Evolutionary conservation across 2,888 invertebrate species (phyloP).

Genomic region (Lithophane semibrunnea): DNA sequence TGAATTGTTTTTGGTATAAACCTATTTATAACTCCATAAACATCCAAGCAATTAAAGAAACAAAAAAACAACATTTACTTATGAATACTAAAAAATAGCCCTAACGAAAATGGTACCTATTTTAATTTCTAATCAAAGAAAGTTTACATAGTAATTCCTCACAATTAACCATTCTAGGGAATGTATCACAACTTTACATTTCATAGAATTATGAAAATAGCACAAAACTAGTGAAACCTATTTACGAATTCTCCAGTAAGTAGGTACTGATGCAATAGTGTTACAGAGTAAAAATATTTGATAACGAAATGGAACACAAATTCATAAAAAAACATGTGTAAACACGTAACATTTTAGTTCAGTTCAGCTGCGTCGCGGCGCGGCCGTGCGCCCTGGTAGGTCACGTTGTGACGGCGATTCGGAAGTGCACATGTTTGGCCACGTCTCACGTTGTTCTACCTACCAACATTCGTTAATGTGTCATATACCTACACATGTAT

Average conservation of each 20-base stretch:
- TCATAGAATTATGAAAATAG: conserved; percentile 22
- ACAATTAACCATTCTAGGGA: background rate
- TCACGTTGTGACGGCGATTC: conserved; percentile 71
- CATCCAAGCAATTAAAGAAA: background rate
- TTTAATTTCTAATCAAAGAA: background rate
- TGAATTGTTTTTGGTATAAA: background rate
- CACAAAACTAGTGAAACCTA: conserved; percentile 2
- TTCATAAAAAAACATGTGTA: background rate
- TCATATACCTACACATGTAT: conserved; percentile 26
- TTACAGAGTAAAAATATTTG: conserved; percentile 48
- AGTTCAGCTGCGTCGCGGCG: conserved; percentile 2
- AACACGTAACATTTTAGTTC: conserved; percentile 17
- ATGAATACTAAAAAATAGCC: background rate
- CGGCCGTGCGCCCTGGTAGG: conserved; percentile 48
- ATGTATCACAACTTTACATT: background rate
- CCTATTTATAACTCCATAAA: too few relatives aligned
- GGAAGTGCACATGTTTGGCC: conserved; percentile 71
- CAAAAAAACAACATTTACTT: background rate
- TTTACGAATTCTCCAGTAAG: conserved; percentile 6
- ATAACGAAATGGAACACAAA: conserved; percentile 33
- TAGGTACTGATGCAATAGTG: conserved; percentile 24
- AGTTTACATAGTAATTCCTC: too few relatives aligned
- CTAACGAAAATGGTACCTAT: background rate
- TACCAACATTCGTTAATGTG: conserved; percentile 50
- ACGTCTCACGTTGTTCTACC: conserved; percentile 64